Evolutionary conservation across 2,888 invertebrate genomes (phyloP).

Genomic region (Drosophila infuscata): DNA sequence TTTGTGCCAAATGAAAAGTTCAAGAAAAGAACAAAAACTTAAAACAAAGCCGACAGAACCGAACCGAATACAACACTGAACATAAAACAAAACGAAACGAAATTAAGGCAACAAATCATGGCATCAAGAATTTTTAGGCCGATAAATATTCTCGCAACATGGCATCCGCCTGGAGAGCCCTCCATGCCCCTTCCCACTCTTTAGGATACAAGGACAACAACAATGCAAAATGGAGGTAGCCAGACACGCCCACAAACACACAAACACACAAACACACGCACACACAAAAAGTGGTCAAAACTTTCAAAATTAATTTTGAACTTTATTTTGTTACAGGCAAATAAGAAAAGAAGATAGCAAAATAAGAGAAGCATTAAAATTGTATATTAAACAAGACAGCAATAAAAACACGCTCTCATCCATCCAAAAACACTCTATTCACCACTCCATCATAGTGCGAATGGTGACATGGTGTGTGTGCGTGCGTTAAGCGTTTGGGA

Average conservation of each 20-base stretch:
- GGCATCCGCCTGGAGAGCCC: constrained; percentile 4
- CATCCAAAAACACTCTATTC: constrained; percentile 11
- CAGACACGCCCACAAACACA: constrained; percentile 11
- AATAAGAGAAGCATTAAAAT: constrained; percentile 30
- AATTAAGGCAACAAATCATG: constrained; percentile 56
- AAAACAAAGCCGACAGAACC: constrained; percentile 4
- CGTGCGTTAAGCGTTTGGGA: constrained; percentile 15
- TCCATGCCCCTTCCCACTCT: not conserved
- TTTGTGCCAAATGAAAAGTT: constrained; percentile 43
- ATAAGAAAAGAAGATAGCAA: constrained; percentile 15
- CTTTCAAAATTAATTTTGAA: constrained; percentile 74
- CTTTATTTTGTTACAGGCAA: constrained; percentile 58
- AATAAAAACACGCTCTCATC: constrained; percentile 64
- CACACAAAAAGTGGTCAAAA: constrained; percentile 57
- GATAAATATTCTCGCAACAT: constrained; percentile 15
- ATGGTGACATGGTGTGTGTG: constrained; percentile 48
- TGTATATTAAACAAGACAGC: constrained; percentile 66
- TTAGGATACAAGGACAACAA: not conserved
- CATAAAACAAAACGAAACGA: constrained; percentile 29
- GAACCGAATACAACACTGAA: constrained; percentile 21
- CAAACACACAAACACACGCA: not conserved
- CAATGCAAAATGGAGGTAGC: not conserved
- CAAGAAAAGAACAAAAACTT: not conserved
- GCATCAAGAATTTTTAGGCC: constrained; percentile 32
- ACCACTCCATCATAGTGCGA: constrained; percentile 1